phyloP scores from a whole-genome alignment of 2,888 invertebrate genomes.

The Lasius platythorax region DNA sequence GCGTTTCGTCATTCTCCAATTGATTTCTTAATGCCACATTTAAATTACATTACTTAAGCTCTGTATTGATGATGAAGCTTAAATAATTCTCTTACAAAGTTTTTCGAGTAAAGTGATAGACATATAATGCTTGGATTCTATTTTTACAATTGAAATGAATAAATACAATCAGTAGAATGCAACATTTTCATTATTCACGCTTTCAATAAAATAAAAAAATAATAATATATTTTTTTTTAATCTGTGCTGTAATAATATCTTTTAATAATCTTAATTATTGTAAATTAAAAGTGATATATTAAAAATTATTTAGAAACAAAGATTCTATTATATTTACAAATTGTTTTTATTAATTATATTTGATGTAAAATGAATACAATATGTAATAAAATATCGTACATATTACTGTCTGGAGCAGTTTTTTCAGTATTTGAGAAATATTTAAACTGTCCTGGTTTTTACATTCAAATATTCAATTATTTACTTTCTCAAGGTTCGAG shows the following conservation, averaged over 20 bases:
- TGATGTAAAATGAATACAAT: background rate
- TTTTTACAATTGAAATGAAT: background rate
- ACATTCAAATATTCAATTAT: slow-evolving; percentile 4
- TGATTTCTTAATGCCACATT: background rate
- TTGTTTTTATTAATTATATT: background rate
- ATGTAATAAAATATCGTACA: background rate
- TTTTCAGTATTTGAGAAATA: background rate
- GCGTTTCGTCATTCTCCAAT: background rate
- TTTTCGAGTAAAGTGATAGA: background rate
- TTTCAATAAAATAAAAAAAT: background rate
- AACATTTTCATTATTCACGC: background rate
- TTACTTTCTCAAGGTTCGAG: background rate
- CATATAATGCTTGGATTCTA: background rate
- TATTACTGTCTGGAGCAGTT: background rate
- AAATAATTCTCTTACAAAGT: slow-evolving; percentile 1
- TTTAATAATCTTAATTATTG: background rate
- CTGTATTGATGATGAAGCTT: slow-evolving; percentile 3
- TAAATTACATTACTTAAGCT: background rate
- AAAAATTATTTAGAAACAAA: background rate
- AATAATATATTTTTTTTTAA: background rate
- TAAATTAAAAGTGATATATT: background rate
- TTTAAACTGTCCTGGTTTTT: background rate
- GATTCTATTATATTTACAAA: background rate
- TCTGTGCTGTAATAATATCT: background rate
- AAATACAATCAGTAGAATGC: background rate